phyloP scores from a whole-genome alignment of 2,888 invertebrate genomes.

The Phanerotoma sp. region DNA sequence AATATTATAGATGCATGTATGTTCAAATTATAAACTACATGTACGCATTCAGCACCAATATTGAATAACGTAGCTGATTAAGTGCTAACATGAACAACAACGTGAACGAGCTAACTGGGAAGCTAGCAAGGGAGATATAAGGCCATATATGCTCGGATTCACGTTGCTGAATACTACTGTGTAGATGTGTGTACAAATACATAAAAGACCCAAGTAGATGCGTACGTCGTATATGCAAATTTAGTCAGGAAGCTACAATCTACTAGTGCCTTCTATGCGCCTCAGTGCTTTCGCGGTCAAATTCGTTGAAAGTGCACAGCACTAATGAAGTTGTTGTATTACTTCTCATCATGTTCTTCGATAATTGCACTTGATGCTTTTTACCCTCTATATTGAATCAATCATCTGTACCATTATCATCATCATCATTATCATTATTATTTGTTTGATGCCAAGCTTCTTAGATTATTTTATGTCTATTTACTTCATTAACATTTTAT shows the following conservation, averaged over 20 bases:
- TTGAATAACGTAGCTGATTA: slow-evolving; percentile 40
- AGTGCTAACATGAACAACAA: slow-evolving; percentile 31
- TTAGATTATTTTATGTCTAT: too few species aligned
- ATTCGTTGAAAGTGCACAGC: slow-evolving; percentile 28
- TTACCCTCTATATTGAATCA: too few species aligned
- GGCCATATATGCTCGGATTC: slow-evolving; percentile 1
- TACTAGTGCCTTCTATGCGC: slow-evolving; percentile 14
- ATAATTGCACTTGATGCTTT: not conserved
- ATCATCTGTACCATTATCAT: too few species aligned
- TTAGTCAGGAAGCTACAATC: slow-evolving; percentile 15
- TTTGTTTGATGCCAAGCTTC: too few species aligned
- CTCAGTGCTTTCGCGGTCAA: slow-evolving; percentile 29
- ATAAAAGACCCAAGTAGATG: slow-evolving; percentile 1
- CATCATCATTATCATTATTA: too few species aligned
- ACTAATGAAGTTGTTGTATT: slow-evolving; percentile 27
- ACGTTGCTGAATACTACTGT: slow-evolving; percentile 9
- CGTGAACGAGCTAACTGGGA: slow-evolving; percentile 21
- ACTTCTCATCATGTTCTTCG: not conserved
- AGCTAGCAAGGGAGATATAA: slow-evolving; percentile 6
- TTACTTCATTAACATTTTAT: too few species aligned
- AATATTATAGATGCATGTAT: too few species aligned
- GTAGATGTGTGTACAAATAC: slow-evolving; percentile 4
- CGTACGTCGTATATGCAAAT: slow-evolving; percentile 27
- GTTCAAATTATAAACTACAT: not conserved
- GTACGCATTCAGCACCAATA: slow-evolving; percentile 26